Conservation (phyloP, 2,888 invertebrate genomes). For the Melinopterus prodromus region DNA sequence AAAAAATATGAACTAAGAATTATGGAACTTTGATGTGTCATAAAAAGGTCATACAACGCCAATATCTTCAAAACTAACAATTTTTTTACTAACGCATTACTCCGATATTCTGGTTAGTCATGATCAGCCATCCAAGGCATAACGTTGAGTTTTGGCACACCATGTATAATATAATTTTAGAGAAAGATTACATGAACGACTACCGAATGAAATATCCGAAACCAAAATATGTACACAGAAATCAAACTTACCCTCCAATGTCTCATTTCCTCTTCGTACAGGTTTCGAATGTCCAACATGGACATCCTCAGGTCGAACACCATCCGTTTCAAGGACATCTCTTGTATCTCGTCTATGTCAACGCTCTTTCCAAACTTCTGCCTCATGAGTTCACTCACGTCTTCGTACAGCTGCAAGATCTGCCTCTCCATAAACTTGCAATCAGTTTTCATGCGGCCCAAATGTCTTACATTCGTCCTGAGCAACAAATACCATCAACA, state of each 20-base stretch:
- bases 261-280: constrained; percentile 60
- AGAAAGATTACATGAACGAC: too few species aligned
- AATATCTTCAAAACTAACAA: too few species aligned
- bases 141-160: too few species aligned
- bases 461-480: constrained; percentile 73
- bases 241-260: constrained; percentile 54
- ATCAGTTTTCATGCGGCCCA: constrained; percentile 76
- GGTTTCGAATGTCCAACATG: constrained; percentile 59
- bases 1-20: too few species aligned
- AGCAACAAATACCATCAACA: constrained; percentile 30
- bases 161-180: too few species aligned
- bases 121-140: too few species aligned
- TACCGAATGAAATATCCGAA: too few species aligned
- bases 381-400: constrained; percentile 63
- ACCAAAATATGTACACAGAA: not conserved
- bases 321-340: constrained; percentile 65
- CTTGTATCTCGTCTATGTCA: constrained; percentile 66
- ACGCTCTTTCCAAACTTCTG: constrained; percentile 67
- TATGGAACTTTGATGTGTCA: too few species aligned
- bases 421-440: constrained; percentile 71
- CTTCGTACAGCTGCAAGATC: constrained; percentile 66
- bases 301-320: constrained; percentile 65
- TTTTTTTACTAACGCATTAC: too few species aligned
- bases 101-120: too few species aligned
- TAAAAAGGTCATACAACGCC: too few species aligned